Base-by-base conservation (phyloP, 1,140 invertebrate genomes). In the Aphelinus atriplicis region DNA sequence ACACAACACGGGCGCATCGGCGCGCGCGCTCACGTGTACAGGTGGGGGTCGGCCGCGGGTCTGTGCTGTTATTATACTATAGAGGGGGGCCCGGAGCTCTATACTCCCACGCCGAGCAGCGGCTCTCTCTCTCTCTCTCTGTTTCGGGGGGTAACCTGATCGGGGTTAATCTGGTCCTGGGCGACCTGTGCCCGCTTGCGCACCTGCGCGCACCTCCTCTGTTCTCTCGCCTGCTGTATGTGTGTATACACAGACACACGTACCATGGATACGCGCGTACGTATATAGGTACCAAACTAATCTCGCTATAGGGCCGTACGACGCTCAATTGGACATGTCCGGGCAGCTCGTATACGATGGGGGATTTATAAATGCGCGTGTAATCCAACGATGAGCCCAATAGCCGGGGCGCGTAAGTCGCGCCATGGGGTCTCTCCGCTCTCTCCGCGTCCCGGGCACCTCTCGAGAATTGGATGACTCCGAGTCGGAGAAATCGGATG, bases 141-240 rank as follows among this genome's bases (percentile, higher is more conserved):
- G 26, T 26, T 26, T 26, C 26, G 81, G 76, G 80, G 80, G 82
- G 86, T 86, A 87, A 87, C 84, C 81, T 84, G 86, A 85, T 87
- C 86, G 83, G 85, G 86, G 84, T 87, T 87, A 87, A 87, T 86
- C 84, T 84, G 85, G 84, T 85, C 85, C 84, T 87, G 85, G 26
- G 26, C 26, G 26, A 87, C 86, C 85, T 83, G 83, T 78, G 79
- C 73, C 76, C 79, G 46, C 7, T 75, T 57, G 67, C 58, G 75
- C 81, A 81, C 78, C 81, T 81, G 79, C 81, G 77, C 77, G 64
- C 75, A 67, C 75, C 64, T 46, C 57, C 58, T 66, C 53, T 51
- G 10, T 60, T 75, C 55, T 50, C 43, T 58, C 26, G n/a, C 48
- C 47, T 46, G 1, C 50, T 66, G 55, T 3, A 5, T 62, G 3